These are phyloP conservation scores for Microctenopoma steveboyesi DNA, from an alignment of 2,797 vertebrate species.

Conservation along the genomic window DNA sequence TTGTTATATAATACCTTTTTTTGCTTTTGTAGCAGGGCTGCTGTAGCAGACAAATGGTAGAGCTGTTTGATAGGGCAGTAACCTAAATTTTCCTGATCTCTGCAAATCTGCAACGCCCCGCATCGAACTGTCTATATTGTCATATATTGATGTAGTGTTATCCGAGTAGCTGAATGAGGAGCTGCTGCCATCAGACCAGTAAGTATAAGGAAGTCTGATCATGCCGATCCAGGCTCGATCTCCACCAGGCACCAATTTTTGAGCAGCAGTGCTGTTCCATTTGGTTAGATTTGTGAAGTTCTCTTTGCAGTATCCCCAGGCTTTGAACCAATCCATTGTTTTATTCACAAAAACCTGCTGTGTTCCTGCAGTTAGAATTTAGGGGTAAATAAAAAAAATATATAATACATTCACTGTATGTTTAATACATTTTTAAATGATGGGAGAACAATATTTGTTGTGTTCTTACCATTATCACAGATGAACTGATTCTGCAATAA, in stretches of 20 bases:
- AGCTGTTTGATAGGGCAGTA: accelerated
- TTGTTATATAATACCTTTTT: no score
- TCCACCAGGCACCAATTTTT: neutral
- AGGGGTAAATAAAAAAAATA: neutral
- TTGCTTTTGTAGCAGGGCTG: no score
- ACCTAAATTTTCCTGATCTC: neutral
- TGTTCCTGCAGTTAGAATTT: constrained; percentile 14
- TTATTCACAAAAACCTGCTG: neutral
- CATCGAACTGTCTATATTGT: neutral
- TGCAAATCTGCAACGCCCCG: neutral
- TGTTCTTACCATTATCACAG: constrained; percentile 7
- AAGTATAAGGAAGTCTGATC: neutral
- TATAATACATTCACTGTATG: no score
- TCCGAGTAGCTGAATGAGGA: constrained; percentile 8
- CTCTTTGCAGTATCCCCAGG: constrained; percentile 26
- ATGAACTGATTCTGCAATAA: neutral
- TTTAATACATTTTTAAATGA: neutral
- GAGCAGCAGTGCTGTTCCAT: neutral
- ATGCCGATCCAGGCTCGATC: neutral
- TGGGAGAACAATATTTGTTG: no score
- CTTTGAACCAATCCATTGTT: neutral
- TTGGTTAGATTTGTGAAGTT: constrained; percentile 20
- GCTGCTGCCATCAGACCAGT: constrained; percentile 20
- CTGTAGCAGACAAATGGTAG: constrained; percentile 9
- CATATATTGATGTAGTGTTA: no score